Base-by-base conservation (phyloP, 2,888 invertebrate genomes). In the Cosmia trapezina region DNA sequence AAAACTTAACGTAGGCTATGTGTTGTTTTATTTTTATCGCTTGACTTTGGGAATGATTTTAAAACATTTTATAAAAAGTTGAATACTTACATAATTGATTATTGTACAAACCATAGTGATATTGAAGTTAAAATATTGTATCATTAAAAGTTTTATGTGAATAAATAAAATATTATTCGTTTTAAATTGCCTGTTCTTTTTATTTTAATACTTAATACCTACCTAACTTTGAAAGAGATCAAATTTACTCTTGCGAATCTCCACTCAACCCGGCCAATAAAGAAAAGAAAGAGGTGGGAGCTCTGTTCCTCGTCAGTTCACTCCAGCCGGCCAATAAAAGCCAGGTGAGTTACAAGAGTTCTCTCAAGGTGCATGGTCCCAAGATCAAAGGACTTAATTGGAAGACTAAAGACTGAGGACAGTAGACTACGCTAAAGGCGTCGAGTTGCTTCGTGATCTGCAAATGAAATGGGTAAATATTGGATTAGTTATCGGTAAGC, bases 141-240 rank as follows among this genome's bases (percentile, higher is more conserved):
- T 62, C 45, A 83, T 51, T 73, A 28, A 56, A 76, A 70, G 72
- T 73, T 83, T 71, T 79, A 80, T 78, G 81, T 85, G 75, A 84
- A 80, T 70, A 75, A 83, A 81, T 83, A 69, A 83, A 83, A 68
- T 85, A 85, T 77, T 45, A 85, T 81, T 79, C 78, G 83, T 85
- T 84, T 78, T 61, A 78, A 47, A 22, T 17, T 51, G 51, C 47
- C 7, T 12, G 82, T 73, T 81, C 4, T 33, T 62, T 56, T 56
- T 8, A 33, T 28, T 28, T 28, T 28, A 28, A 28, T 28, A 28
- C 28, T 28, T 28, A 28, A 28, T n/a, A n/a, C n/a, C n/a, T n/a
- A n/a, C n/a, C n/a, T n/a, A 28, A 28, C 2, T 28, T 28, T 28
- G 28, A 28, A 28, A 3, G 28, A 28, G 28, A 28, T 28, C 28